phyloP scores from a whole-genome alignment of 2,888 invertebrate species.

The Acrobasis repandana region DNA sequence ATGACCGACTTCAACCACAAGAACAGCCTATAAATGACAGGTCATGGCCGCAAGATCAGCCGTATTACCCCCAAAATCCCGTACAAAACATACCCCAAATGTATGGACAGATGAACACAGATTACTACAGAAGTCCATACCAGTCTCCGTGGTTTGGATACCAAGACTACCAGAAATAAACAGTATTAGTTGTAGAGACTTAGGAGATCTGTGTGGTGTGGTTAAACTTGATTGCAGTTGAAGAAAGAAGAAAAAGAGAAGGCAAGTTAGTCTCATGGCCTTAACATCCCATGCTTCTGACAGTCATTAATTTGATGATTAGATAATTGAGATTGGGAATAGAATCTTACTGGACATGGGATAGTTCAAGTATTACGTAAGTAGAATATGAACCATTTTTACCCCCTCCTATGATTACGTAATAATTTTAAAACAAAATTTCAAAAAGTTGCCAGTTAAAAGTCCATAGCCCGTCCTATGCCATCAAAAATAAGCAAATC shows the following conservation, averaged over 20 bases:
- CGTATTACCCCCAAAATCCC: slow-evolving; percentile 40
- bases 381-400: too few species aligned
- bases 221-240: neutral
- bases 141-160: slow-evolving; percentile 58
- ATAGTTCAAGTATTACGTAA: too few species aligned
- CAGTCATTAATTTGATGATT: neutral
- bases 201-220: slow-evolving; percentile 3
- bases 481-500: too few species aligned
- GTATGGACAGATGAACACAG: slow-evolving; percentile 52
- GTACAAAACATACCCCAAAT: slow-evolving; percentile 43
- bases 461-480: too few species aligned
- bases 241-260: neutral
- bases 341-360: neutral
- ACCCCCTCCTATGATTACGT: too few species aligned
- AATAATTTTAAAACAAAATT: too few species aligned
- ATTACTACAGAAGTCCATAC: slow-evolving; percentile 65
- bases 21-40: slow-evolving; percentile 34
- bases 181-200: slow-evolving; percentile 38
- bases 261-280: neutral
- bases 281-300: neutral
- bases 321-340: neutral
- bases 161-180: slow-evolving; percentile 59
- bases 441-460: too few species aligned
- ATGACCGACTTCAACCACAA: slow-evolving; percentile 32
- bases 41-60: slow-evolving; percentile 50